Evolutionary conservation across 2,797 vertebrate genomes (phyloP).

Genomic region (Ctenosaura bakeri): DNA sequence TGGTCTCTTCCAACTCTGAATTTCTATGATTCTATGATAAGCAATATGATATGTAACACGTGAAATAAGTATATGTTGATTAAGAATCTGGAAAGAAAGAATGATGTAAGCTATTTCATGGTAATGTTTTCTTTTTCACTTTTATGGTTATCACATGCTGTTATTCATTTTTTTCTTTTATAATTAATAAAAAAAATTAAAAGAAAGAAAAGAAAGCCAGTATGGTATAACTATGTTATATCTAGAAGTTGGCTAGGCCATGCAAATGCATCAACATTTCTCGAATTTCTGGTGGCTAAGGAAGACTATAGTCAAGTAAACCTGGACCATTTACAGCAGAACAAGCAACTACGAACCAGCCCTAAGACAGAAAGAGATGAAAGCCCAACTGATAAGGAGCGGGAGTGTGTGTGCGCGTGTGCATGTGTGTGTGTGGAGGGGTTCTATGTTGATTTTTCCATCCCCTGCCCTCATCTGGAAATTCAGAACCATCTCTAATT

Average conservation of each 20-base stretch:
- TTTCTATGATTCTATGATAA: no score
- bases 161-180: no score
- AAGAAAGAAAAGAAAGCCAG: background rate
- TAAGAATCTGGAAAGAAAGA: no score
- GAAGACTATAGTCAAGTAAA: background rate
- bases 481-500: background rate
- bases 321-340: background rate
- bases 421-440: no score
- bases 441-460: background rate
- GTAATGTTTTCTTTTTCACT: no score
- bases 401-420: no score
- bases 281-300: background rate
- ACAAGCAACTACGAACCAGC: background rate
- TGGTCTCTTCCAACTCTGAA: no score
- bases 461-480: background rate
- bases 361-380: background rate
- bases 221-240: background rate
- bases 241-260: background rate
- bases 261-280: background rate
- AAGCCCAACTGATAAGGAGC: background rate
- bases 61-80: no score
- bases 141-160: no score
- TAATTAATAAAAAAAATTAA: no score
- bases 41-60: no score
- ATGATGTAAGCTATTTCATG: no score